A percentile compares a stretch with the other conserved stretches of the same genome.
phyloP scores from a whole-genome alignment of 2,888 invertebrate species.

The Xylota sylvarum region DNA sequence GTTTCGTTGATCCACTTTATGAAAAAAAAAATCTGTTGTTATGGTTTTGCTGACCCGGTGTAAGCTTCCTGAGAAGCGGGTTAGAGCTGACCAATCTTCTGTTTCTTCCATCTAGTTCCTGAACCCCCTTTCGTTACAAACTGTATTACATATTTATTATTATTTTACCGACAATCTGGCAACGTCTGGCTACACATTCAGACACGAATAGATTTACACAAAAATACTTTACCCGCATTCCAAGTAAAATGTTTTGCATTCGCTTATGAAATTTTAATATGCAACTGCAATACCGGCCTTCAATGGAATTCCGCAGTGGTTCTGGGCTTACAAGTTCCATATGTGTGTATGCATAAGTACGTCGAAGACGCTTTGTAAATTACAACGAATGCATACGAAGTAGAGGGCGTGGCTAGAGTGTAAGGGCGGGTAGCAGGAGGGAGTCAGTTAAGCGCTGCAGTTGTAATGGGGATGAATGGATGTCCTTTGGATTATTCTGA shows the following conservation, averaged over 20 bases:
- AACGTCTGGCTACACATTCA: background rate
- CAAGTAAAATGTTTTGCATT: conserved; percentile 44
- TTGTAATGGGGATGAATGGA: conserved; percentile 30
- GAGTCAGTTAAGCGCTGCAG: conserved; percentile 19
- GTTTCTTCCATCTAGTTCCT: too few species aligned
- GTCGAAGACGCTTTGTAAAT: conserved; percentile 31
- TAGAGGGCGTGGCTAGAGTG: conserved; percentile 7
- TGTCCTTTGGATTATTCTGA: conserved; percentile 27
- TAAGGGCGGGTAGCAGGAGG: background rate
- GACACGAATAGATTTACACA: conserved; percentile 20
- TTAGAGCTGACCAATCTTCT: too few species aligned
- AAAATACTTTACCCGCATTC: conserved; percentile 51
- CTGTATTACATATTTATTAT: too few species aligned
- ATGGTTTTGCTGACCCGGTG: too few species aligned
- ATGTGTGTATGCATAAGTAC: background rate
- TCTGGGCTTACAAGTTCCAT: background rate
- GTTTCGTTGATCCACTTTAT: too few species aligned
- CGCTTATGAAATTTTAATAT: conserved; percentile 64
- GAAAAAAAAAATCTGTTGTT: too few species aligned
- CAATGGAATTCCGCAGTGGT: background rate
- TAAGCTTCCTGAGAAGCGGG: too few species aligned
- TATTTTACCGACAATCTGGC: too few species aligned
- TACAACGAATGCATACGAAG: conserved; percentile 42
- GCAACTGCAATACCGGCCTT: conserved; percentile 50
- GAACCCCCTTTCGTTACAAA: too few species aligned